phyloP scores from a whole-genome alignment of 2,113 vertebrate genomes.

The Taurulus bubalis region DNA sequence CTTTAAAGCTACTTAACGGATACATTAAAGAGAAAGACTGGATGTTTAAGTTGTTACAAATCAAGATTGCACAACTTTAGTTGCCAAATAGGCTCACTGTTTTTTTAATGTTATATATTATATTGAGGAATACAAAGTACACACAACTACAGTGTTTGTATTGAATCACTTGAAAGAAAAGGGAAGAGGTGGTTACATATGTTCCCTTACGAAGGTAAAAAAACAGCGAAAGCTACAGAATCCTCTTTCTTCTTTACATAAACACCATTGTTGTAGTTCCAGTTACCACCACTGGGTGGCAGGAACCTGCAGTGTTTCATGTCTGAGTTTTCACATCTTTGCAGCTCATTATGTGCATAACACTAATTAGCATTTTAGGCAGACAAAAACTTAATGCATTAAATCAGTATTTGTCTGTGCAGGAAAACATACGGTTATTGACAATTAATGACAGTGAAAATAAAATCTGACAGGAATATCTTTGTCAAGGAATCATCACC shows the following conservation, averaged over 20 bases:
- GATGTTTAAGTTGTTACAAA: neutral
- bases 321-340: neutral
- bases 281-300: slow-evolving; percentile 23
- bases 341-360: neutral
- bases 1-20: neutral
- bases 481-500: neutral
- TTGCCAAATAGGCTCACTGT: neutral
- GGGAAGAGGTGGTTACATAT: neutral
- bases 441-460: neutral
- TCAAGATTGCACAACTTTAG: neutral
- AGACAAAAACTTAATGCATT: neutral
- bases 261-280: slow-evolving; percentile 12
- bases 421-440: neutral
- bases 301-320: neutral
- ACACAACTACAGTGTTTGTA: neutral
- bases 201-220: neutral
- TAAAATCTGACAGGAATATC: neutral
- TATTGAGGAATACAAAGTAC: neutral
- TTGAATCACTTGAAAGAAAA: neutral
- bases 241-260: neutral
- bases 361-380: neutral
- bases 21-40: neutral
- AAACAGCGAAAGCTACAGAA: neutral
- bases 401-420: neutral
- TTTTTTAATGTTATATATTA: neutral